These are phyloP conservation scores for Artemia sp. DNA, from an alignment of 2,888 invertebrate genomes.

Conservation along the genomic window DNA sequence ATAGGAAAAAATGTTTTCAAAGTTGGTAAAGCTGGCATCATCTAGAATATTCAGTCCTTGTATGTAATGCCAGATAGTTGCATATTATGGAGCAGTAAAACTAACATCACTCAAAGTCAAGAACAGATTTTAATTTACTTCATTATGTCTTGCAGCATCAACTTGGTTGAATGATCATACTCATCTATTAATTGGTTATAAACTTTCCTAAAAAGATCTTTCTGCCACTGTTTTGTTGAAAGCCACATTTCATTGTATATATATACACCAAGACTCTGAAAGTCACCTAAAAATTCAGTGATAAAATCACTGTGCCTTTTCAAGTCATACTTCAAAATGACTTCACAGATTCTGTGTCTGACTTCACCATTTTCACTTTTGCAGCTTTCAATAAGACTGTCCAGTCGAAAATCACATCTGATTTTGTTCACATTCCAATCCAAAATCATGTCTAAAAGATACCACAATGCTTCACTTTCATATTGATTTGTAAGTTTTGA, in stretches of 20 bases:
- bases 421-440: background rate
- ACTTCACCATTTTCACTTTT: conserved; percentile 29
- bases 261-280: conserved; percentile 36
- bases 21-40: too few relatives aligned
- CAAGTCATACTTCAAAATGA: conserved; percentile 31
- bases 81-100: too few relatives aligned
- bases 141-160: too few relatives aligned
- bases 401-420: background rate
- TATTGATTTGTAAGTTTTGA: background rate
- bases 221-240: background rate
- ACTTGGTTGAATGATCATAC: background rate
- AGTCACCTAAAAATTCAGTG: conserved; percentile 29
- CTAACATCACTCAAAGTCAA: too few relatives aligned
- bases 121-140: too few relatives aligned
- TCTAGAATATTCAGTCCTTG: too few relatives aligned
- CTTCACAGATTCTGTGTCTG: conserved; percentile 34
- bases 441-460: background rate
- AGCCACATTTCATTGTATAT: conserved; percentile 32
- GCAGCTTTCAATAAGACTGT: background rate
- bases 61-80: too few relatives aligned
- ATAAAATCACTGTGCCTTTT: conserved; percentile 27
- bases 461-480: background rate
- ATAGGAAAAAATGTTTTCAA: too few relatives aligned
- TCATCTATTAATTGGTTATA: background rate
- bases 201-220: background rate